These are phyloP conservation scores for Rattus norvegicus DNA, from an alignment of 2,113 vertebrate species.

Conservation along the genomic window DNA sequence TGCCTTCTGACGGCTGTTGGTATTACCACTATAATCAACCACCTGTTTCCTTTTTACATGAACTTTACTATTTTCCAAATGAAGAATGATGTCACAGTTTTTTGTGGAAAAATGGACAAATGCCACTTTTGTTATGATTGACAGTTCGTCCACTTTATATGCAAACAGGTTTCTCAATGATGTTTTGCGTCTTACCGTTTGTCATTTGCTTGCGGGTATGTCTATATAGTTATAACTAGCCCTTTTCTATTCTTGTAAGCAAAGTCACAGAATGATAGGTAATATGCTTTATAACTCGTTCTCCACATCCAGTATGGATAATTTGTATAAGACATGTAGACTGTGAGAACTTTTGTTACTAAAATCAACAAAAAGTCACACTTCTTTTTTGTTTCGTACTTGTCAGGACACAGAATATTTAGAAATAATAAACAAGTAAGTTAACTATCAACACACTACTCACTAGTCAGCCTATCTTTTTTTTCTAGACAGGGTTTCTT, in stretches of 20 bases:
- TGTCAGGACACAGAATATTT: slow-evolving; percentile 76
- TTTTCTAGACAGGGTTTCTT: background rate
- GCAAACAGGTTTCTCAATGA: background rate
- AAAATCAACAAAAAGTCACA: slow-evolving; percentile 76
- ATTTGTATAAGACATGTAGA: slow-evolving; percentile 73
- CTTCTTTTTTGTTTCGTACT: slow-evolving; percentile 79
- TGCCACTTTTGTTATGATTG: slow-evolving; percentile 27
- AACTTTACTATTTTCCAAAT: slow-evolving; percentile 70
- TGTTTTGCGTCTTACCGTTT: slow-evolving; percentile 53
- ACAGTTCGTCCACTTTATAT: slow-evolving; percentile 62
- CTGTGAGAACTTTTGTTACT: slow-evolving; percentile 67
- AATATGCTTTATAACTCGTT: slow-evolving; percentile 76
- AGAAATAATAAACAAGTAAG: slow-evolving; percentile 26
- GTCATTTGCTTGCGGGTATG: slow-evolving; percentile 44
- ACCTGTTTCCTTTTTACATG: slow-evolving; percentile 13
- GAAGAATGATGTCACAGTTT: slow-evolving; percentile 40
- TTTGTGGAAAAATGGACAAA: background rate
- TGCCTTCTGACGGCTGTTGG: background rate
- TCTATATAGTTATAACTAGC: slow-evolving; percentile 60
- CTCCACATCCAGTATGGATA: slow-evolving; percentile 75
- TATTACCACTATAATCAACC: background rate
- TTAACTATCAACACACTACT: background rate
- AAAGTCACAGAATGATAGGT: slow-evolving; percentile 65
- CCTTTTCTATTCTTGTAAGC: slow-evolving; percentile 66
- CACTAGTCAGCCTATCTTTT: background rate